Percentiles rank a stretch among this genome's conserved stretches.
These are phyloP conservation scores for Chymomyza costata DNA, from an alignment of 1,140 invertebrate species.

Conservation along the genomic window DNA sequence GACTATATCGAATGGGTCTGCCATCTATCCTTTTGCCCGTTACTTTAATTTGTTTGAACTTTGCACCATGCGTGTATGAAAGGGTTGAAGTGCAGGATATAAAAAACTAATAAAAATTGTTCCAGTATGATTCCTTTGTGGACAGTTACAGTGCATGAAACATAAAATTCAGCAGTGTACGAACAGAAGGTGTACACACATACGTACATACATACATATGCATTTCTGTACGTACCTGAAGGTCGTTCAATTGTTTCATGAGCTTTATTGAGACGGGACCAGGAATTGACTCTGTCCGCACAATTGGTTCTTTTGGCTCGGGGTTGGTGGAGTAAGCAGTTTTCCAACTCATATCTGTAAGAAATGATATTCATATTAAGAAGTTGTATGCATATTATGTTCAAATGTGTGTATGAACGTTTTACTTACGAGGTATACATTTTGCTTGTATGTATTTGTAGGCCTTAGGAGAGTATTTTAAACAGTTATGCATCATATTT, in stretches of 20 bases:
- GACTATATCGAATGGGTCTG: too few relatives aligned
- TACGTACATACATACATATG: not conserved
- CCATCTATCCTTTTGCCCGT: too few relatives aligned
- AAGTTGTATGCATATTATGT: not conserved
- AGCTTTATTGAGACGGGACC: slow-evolving; percentile 83
- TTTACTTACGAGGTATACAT: too few relatives aligned
- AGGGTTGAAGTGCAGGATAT: not conserved
- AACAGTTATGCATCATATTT: too few relatives aligned
- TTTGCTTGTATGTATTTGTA: too few relatives aligned
- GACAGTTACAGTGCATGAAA: slow-evolving; percentile 28
- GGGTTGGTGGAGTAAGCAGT: slow-evolving; percentile 28
- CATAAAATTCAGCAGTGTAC: slow-evolving; percentile 1
- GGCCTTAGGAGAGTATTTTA: too few relatives aligned
- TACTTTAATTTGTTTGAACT: too few relatives aligned
- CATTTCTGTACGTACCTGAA: slow-evolving; percentile 43
- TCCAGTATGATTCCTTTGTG: not conserved
- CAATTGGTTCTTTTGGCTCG: slow-evolving; percentile 80
- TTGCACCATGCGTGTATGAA: too few relatives aligned
- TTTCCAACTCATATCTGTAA: not conserved
- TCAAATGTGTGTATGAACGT: too few relatives aligned
- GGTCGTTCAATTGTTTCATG: slow-evolving; percentile 77
- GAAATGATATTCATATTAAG: slow-evolving; percentile 16
- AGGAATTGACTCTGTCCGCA: slow-evolving; percentile 81
- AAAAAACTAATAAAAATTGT: slow-evolving; percentile 2
- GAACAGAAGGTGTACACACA: not conserved